Base-by-base conservation (phyloP, 2,888 invertebrate species). In the Ophion ventricosus region DNA sequence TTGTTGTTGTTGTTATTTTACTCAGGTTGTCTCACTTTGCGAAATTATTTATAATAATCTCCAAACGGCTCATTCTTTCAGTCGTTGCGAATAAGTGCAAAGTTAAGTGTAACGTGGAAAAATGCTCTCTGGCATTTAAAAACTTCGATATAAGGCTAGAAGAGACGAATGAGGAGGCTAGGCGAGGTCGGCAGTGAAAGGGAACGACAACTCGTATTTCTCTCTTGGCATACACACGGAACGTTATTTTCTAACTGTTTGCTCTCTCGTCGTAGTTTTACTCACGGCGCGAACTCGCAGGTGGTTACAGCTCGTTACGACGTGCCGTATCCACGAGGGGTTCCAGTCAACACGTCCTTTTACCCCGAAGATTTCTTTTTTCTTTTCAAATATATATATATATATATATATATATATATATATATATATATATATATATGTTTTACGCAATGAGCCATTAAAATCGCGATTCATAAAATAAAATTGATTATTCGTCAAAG, bases 101-200 rank as follows among this genome's bases (percentile, higher is more conserved):
- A 14, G 63, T 49, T 49, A 67, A 72, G 43, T 56, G 26, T 25
- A 69, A 72, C 69, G 54, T 49, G 40, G 26, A 83, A 72, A 83
- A 83, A 72, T 59, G 29, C 56, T 70, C 26, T 74, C 29, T 87
- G 87, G 70, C 87, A 87, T 89, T 90, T 88, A 75, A 69, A 57
- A 66, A 79, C 49, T 3, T 56, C 79, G 85, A 20, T 3, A 17
- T 17, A 14, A 29, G 72, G 78, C 63, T 29, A 76, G 67, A 64
- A 20, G 14, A 40, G 29, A 76, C 54, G 43, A 67, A 64, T 25
- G 80, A 78, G 77, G 72, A 78, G 78, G 86, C 78, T 85, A 87
- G 86, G 87, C 87, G 88, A 90, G 90, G 91, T 89, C 89, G 88
- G 57, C 82, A 90, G 92, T 92, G 92, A 92, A 92, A 92, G 92